Conservation (phyloP, 2,888 invertebrate genomes). For the Xestia ashworthii region DNA sequence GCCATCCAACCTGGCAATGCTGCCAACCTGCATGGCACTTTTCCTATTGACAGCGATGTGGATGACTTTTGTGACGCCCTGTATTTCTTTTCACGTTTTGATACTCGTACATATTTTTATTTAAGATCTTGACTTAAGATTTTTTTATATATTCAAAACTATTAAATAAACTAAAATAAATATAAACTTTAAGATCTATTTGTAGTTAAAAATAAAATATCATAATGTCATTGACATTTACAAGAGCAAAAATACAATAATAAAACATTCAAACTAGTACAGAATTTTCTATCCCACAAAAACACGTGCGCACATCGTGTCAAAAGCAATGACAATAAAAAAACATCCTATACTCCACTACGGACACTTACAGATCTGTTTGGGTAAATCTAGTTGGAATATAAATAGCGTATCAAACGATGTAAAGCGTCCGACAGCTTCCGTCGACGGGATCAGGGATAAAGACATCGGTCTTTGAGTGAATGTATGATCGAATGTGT, state of each 20-base stretch:
- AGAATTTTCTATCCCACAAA: conserved; percentile 40
- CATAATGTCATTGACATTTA: conserved; percentile 43
- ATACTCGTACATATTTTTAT: too few relatives aligned
- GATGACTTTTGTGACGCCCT: too few relatives aligned
- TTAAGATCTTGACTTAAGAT: too few relatives aligned
- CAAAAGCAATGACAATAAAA: conserved; percentile 55
- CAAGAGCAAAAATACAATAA: conserved; percentile 15
- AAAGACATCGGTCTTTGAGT: conserved; percentile 1
- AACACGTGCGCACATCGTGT: conserved; percentile 57
- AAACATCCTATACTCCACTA: conserved; percentile 38
- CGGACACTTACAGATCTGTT: conserved; percentile 29
- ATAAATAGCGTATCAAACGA: conserved; percentile 42
- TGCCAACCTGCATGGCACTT: too few relatives aligned
- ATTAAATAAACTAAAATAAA: too few relatives aligned
- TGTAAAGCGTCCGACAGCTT: conserved; percentile 22
- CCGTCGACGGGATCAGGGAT: conserved; percentile 5
- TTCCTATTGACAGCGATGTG: too few relatives aligned
- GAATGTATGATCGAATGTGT: conserved; percentile 16
- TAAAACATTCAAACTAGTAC: conserved; percentile 50
- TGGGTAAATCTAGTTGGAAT: conserved; percentile 40
- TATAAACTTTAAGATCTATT: too few relatives aligned
- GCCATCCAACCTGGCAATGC: too few relatives aligned
- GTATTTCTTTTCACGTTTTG: too few relatives aligned
- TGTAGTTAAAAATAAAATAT: too few relatives aligned
- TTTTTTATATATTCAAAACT: too few relatives aligned